Base-by-base conservation (phyloP, 1,140 invertebrate genomes). In the Drosophila ambigua region DNA sequence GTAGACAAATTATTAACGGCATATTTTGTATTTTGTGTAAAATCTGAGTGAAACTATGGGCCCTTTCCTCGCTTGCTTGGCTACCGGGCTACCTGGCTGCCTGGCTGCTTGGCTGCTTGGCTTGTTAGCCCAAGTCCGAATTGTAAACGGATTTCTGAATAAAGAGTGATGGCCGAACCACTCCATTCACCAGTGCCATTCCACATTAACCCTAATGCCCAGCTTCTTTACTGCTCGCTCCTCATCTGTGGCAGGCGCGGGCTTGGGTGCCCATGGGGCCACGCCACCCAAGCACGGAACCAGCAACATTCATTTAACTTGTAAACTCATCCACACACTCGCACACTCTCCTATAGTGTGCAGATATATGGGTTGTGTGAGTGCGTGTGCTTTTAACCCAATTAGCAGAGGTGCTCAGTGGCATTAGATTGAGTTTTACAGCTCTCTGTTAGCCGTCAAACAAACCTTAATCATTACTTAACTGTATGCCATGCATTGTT, bases 1-100 rank as follows among this genome's bases (percentile, higher is more conserved):
- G 57, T 64, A 75, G 62, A 82, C 82, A 85, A 87, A 87, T 85
- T 85, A 87, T 85, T 67, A 85, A 82, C 82, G 82, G 78, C 65
- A 68, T 61, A 77, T 84, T 79, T 71, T 50, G 71, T 48, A 41
- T 39, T 39, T 39, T 39, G 11, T 39, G 9, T 39, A 62, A 80
- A 79, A 76, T 76, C 76, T 57, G 58, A 68, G 60, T 76, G 82
- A 81, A 82, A 87, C 80, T 75, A 57, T 7, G 41, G 60, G 57
- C 73, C 77, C 82, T 80, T 84, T 85, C 77, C 31, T 66, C 61
- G 59, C 69, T 67, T 58, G 61, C 77, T 75, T 82, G 50, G 50
- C 44, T 50, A 57, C 48, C 45, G 65, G 16, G 11, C 43, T 61
- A 57, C 48, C 45, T 69, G 16, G 11, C 45, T 61, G 58, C 77